A percentile compares a stretch with the other conserved stretches of the same genome.
phyloP scores from a whole-genome alignment of 2,888 invertebrate genomes.

The Gandaritis pyraliata region DNA sequence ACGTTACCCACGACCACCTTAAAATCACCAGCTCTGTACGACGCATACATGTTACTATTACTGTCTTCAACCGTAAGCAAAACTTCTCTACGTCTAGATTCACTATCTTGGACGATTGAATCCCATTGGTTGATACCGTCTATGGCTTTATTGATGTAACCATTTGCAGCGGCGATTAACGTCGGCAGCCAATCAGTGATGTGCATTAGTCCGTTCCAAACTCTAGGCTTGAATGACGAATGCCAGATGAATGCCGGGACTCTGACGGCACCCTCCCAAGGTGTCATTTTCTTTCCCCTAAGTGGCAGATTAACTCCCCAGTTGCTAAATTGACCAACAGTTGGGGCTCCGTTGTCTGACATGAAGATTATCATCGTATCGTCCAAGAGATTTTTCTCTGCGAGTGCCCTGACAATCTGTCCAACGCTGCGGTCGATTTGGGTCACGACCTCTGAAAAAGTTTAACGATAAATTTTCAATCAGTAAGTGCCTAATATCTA shows the following conservation, averaged over 20 bases:
- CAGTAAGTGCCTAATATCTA: conserved; percentile 13
- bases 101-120: conserved; percentile 77
- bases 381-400: conserved; percentile 87
- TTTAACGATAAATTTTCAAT: conserved; percentile 19
- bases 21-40: conserved; percentile 85
- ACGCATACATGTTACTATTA: conserved; percentile 77
- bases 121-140: conserved; percentile 90
- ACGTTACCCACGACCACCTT: conserved; percentile 86
- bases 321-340: conserved; percentile 89
- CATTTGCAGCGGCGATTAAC: conserved; percentile 74
- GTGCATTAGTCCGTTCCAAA: conserved; percentile 87
- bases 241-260: conserved; percentile 90
- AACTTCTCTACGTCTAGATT: conserved; percentile 81
- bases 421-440: conserved; percentile 93
- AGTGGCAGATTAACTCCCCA: conserved; percentile 91
- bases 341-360: conserved; percentile 95
- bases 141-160: conserved; percentile 64
- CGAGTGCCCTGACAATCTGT: conserved; percentile 87
- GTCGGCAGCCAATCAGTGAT: conserved; percentile 95
- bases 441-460: conserved; percentile 85
- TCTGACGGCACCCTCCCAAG: conserved; percentile 94
- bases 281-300: conserved; percentile 91
- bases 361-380: conserved; percentile 94
- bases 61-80: conserved; percentile 85
- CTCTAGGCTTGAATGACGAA: conserved; percentile 84